Evolutionary conservation across 2,797 vertebrate genomes (phyloP).

Genomic region (Silurus aristotelis): DNA sequence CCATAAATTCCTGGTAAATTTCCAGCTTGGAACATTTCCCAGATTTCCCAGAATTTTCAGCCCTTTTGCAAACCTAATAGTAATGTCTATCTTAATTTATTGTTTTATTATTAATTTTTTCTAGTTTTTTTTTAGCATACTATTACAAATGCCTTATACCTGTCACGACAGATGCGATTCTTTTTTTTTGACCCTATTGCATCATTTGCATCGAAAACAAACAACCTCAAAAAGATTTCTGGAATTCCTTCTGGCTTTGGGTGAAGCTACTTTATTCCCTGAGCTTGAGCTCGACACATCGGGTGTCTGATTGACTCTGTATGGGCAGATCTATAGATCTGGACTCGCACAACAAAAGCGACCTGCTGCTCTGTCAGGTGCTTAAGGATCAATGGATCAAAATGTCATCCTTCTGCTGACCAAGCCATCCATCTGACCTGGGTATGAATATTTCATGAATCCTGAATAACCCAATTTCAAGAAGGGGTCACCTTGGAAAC

Average conservation of each 20-base stretch:
- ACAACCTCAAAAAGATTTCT: constrained; percentile 1
- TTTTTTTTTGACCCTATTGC: not conserved
- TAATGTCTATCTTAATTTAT: too few species aligned
- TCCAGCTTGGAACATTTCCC: too few species aligned
- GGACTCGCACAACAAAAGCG: constrained; percentile 27
- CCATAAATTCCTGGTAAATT: too few species aligned
- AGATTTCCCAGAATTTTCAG: too few species aligned
- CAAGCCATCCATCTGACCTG: constrained; percentile 30
- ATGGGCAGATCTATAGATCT: constrained; percentile 23
- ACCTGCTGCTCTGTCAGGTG: constrained; percentile 28
- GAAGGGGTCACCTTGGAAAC: not conserved
- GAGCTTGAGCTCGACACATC: constrained; percentile 14
- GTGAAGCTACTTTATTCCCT: not conserved
- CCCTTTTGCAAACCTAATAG: too few species aligned
- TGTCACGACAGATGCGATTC: too few species aligned
- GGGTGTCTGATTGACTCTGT: constrained; percentile 11
- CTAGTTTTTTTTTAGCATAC: too few species aligned
- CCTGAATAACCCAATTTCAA: not conserved
- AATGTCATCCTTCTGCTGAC: constrained; percentile 48
- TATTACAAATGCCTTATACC: too few species aligned
- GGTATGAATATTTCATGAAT: constrained; percentile 51
- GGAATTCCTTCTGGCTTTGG: not conserved
- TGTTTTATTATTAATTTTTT: too few species aligned
- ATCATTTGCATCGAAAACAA: not conserved
- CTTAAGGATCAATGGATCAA: constrained; percentile 43